Base-by-base conservation (phyloP, 1,140 invertebrate species). In the Trinorchestia longiramus region DNA sequence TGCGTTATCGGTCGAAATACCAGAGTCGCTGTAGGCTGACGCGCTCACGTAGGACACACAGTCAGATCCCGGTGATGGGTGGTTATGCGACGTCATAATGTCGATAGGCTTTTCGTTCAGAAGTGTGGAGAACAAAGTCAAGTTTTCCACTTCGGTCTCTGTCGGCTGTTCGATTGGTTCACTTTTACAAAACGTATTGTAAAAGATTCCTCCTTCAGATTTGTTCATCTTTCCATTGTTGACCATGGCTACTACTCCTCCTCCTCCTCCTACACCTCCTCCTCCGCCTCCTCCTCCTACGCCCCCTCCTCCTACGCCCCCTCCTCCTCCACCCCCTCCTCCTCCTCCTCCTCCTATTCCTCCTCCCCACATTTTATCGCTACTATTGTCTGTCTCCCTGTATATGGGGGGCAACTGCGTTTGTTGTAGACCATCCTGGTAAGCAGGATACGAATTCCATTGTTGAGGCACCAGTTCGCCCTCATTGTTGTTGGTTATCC, bases 341-440 rank as follows among this genome's bases (percentile, higher is more conserved):
- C 96, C 96, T 15, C 87, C 95, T 23, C 95, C 95, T 88, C 95
- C 95, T 43, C 95, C 95, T 53, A 53, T 77, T 62, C 96, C 96
- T 42, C 96, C 96, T 6, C 96, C 96, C 96, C 96, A 96, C 96
- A 96, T 96, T n/a, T 96, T 96, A 91, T 96, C 96, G 87, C 96
- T 96, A n/a, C 96, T 96, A 28, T 96, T 96, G 90, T 96, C 96
- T 28, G 96, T 95, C 91, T 96, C 96, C 42, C 96, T 96, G 43
- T 95, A 95, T 15, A 96, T 57, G 0, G 96, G 90, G n/a, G 96
- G 95, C 40, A 96, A 91, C 6, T 96, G 92, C 0, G 95, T 95
- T 43, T 96, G 96, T n/a, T 95, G 95, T 0, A 96, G 77, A 0
- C 95, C 95, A 43, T 96, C 96, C n/a, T 90, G 96, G 95, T 96